Conservation (phyloP, 2,113 vertebrate species). For the Podarcis raffonei region DNA sequence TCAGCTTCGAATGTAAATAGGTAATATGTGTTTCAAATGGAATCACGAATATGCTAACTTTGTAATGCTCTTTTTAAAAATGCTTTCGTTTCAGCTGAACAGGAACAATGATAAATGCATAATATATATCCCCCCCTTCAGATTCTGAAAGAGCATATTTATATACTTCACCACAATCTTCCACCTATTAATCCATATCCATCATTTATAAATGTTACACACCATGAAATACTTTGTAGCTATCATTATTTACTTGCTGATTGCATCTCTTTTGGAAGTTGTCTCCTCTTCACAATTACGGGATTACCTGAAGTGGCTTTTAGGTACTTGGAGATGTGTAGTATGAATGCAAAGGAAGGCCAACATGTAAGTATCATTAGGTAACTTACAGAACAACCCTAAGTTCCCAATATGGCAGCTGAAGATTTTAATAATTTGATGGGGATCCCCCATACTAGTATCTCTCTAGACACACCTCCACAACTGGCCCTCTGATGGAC, state of each 20-base stretch:
- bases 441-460: neutral
- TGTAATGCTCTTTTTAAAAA: slow-evolving; percentile 3
- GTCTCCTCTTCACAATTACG: slow-evolving; percentile 1
- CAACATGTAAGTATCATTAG: neutral
- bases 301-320: neutral
- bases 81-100: neutral
- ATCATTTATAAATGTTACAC: neutral
- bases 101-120: neutral
- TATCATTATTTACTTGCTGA: slow-evolving; percentile 8
- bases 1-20: slow-evolving; percentile 7
- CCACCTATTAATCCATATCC: neutral
- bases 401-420: neutral
- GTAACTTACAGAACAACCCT: no score
- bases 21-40: neutral
- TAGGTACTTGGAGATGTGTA: neutral
- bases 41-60: neutral
- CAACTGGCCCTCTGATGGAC: neutral
- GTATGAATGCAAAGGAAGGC: neutral
- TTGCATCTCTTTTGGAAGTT: neutral
- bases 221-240: slow-evolving; percentile 6
- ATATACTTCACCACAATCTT: slow-evolving; percentile 14
- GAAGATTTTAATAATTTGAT: neutral
- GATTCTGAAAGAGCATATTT: neutral
- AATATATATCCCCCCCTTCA: slow-evolving; percentile 4
- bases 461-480: neutral